Conservation (phyloP, 2,113 vertebrate genomes). For the Brachionichthys hirsutus region DNA sequence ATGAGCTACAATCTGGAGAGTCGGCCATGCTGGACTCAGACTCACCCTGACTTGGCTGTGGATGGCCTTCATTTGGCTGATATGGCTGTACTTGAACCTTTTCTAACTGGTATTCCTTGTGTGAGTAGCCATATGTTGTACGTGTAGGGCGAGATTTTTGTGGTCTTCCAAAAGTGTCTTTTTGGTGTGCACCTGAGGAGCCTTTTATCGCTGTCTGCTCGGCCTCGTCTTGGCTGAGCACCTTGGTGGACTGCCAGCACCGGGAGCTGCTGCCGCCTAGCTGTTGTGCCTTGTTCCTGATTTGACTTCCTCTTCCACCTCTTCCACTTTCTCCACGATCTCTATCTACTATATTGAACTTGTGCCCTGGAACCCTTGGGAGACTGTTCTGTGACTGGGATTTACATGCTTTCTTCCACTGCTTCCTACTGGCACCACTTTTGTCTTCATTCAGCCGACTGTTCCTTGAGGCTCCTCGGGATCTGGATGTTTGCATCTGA, state of each 20-base stretch:
- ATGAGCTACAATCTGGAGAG: slow-evolving; percentile 80
- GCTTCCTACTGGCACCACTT: slow-evolving; percentile 53
- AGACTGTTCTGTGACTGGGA: slow-evolving; percentile 87
- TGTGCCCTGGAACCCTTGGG: slow-evolving; percentile 71
- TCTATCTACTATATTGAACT: slow-evolving; percentile 78
- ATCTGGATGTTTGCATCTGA: slow-evolving; percentile 44
- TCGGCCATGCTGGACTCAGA: slow-evolving; percentile 79
- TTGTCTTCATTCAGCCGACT: slow-evolving; percentile 77
- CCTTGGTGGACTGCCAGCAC: slow-evolving; percentile 83
- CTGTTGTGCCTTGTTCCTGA: slow-evolving; percentile 68
- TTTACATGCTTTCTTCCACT: slow-evolving; percentile 79
- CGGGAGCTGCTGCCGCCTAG: slow-evolving; percentile 59
- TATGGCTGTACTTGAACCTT: slow-evolving; percentile 54
- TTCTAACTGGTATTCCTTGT: slow-evolving; percentile 53
- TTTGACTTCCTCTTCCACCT: slow-evolving; percentile 52
- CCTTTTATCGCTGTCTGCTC: slow-evolving; percentile 39
- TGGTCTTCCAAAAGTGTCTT: slow-evolving; percentile 45
- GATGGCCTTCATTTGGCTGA: slow-evolving; percentile 52
- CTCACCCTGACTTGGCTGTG: slow-evolving; percentile 57
- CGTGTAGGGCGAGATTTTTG: slow-evolving; percentile 61
- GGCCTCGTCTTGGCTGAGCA: slow-evolving; percentile 81
- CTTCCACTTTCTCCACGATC: slow-evolving; percentile 68
- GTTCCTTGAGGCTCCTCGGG: slow-evolving; percentile 70
- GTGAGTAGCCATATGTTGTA: slow-evolving; percentile 42
- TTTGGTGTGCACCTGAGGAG: slow-evolving; percentile 37